Evolutionary conservation across 1,140 invertebrate genomes (phyloP), one percentile per base, ranked within the genome.

Genomic region (Cheumatopsyche charites): DNA sequence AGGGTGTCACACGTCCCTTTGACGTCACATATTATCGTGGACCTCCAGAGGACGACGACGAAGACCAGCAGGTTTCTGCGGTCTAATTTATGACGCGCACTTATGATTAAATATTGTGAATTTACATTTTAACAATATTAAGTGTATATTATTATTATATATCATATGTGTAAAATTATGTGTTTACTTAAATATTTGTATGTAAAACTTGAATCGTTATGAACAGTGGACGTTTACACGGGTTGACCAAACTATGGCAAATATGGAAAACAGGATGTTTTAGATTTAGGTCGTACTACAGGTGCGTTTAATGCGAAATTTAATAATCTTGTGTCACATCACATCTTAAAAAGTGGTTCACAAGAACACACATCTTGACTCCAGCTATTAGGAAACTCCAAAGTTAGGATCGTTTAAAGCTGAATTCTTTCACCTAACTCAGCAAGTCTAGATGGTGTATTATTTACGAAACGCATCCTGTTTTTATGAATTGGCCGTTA

Each of bases 1-100:
- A 94, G 81, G 92, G 92, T 73, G 91, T 92, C 73, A 91, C 91
- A 52, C 87, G 90, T 69, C 82, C 86, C 63, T 86, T 87, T 78
- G 87, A 89, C 80, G 89, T 88, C 77, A 91, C 90, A 82, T 91
- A 91, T 78, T 91, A 90, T 80, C 84, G 86, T 74, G 88, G 87
- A 23, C 88, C 90, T 78, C 89, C 89, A 74, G 90, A 91, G 78
- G 90, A 89, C 74, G 89, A 90, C 80, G 89, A 90, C 80, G 82
- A 82, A 21, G 83, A 85, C 82, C 85, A 85, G 78, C 85, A 83
- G 73, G 83, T 83, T 49, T 83, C 83, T 26, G 82, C 83, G 49
- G 83, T 85, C 79, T 85, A 78, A 47, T 71, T 45, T 63, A 63
- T 13, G 29, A 36, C 9, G 29, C 29, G 9, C 29, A 36, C 29